Evolutionary conservation across 2,797 vertebrate species (phyloP).

Genomic region (Syndactyla subalaris): DNA sequence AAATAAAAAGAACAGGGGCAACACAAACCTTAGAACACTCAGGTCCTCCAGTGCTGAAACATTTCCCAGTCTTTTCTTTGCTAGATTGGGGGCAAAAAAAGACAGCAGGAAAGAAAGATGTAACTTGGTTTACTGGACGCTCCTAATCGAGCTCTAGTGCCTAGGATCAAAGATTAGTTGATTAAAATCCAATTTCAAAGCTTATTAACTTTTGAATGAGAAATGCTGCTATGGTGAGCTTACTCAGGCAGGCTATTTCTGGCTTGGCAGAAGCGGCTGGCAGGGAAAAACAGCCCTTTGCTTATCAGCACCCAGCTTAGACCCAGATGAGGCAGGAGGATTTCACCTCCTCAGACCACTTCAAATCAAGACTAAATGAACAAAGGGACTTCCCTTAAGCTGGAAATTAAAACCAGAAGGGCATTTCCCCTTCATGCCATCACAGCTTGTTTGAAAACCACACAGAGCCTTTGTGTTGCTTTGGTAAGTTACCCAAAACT

Average conservation of each 20-base stretch:
- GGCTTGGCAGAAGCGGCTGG: slow-evolving; percentile 7
- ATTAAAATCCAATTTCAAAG: slow-evolving; percentile 76
- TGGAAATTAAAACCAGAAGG: background rate
- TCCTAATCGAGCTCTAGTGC: slow-evolving; percentile 40
- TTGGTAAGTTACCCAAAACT: background rate
- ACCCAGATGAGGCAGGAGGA: background rate
- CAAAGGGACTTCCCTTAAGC: background rate
- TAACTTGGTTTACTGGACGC: slow-evolving; percentile 59
- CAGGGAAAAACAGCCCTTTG: slow-evolving; percentile 9
- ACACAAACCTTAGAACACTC: background rate
- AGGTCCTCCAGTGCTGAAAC: background rate
- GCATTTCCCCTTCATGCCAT: background rate
- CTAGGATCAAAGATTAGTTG: slow-evolving; percentile 63
- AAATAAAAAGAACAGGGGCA: background rate
- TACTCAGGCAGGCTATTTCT: slow-evolving; percentile 57
- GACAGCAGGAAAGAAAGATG: background rate
- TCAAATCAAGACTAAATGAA: slow-evolving; percentile 2
- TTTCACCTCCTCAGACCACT: background rate
- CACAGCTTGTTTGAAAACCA: background rate
- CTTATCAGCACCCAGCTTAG: slow-evolving; percentile 22
- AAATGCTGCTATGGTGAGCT: slow-evolving; percentile 51
- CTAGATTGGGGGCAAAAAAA: background rate
- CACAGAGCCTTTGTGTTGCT: accelerated
- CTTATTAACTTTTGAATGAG: slow-evolving; percentile 75
- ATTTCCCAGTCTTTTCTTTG: background rate